Percentiles rank a stretch among this genome's conserved stretches.
Evolutionary conservation across 2,888 invertebrate genomes (phyloP).

Genomic region (Callinectes sapidus): DNA sequence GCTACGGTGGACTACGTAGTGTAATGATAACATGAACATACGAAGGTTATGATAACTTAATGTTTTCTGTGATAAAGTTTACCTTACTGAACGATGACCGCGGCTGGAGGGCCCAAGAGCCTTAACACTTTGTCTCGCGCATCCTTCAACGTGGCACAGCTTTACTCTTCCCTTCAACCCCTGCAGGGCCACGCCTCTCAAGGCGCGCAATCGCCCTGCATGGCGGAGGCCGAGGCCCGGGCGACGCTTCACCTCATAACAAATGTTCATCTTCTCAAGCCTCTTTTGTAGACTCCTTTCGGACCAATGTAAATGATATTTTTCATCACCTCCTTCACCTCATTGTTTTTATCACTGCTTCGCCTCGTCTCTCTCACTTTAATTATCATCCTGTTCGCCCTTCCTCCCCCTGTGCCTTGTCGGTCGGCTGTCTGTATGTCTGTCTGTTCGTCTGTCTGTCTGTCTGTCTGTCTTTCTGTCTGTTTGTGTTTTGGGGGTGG

Average conservation of each 20-base stretch:
- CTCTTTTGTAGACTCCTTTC: not conserved
- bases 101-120: slow-evolving; percentile 34
- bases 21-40: slow-evolving; percentile 53
- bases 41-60: slow-evolving; percentile 61
- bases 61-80: slow-evolving; percentile 68
- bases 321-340: not conserved
- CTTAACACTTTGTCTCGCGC: slow-evolving; percentile 30
- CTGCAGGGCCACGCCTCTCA: not conserved
- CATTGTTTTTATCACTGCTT: not conserved
- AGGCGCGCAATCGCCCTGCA: not conserved
- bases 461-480: slow-evolving; percentile 19
- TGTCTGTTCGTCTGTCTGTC: slow-evolving; percentile 24
- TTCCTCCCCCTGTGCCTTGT: slow-evolving; percentile 31
- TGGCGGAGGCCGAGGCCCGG: not conserved
- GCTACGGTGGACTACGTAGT: slow-evolving; percentile 40
- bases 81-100: slow-evolving; percentile 57
- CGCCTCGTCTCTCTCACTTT: slow-evolving; percentile 21
- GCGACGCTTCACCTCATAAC: slow-evolving; percentile 15
- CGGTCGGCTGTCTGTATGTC: slow-evolving; percentile 8
- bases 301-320: not conserved
- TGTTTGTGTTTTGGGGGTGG: slow-evolving; percentile 24
- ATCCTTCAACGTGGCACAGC: slow-evolving; percentile 33
- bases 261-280: not conserved
- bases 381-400: slow-evolving; percentile 8
- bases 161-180: slow-evolving; percentile 5